Evolutionary conservation across 2,113 vertebrate genomes (phyloP).

Genomic region (Murina feae): DNA sequence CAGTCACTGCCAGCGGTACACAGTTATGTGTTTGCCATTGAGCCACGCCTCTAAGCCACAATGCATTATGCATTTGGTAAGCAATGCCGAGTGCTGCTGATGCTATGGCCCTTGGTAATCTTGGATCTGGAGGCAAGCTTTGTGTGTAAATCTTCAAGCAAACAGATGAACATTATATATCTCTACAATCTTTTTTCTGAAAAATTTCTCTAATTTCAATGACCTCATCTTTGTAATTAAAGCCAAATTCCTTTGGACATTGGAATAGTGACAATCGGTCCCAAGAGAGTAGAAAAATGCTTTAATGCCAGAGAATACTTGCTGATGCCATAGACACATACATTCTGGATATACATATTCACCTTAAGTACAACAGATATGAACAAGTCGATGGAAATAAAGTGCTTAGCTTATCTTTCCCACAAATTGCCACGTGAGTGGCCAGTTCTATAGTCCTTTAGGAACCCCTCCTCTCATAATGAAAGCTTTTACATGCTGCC

Average conservation of each 20-base stretch:
- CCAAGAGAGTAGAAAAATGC: not conserved
- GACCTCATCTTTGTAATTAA: slow-evolving; percentile 1
- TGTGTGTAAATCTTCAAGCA: not conserved
- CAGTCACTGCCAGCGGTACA: not conserved
- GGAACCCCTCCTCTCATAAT: not conserved
- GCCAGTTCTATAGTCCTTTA: not conserved
- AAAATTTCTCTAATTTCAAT: not conserved
- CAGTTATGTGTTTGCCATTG: not conserved
- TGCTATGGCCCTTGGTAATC: not conserved
- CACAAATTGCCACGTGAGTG: not conserved
- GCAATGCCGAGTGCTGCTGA: not conserved
- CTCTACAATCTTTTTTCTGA: not conserved
- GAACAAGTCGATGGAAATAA: not conserved
- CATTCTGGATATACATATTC: not conserved
- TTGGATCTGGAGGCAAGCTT: not conserved
- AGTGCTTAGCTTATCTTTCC: not conserved
- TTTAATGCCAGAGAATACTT: not conserved
- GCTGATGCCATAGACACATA: not conserved
- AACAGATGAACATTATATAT: not conserved
- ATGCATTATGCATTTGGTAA: not conserved
- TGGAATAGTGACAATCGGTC: not conserved
- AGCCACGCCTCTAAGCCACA: not conserved
- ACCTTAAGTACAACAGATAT: not conserved
- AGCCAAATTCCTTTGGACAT: not conserved
- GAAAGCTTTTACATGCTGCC: not conserved